A percentile compares a stretch with the other conserved stretches of the same genome.
These are phyloP conservation scores for Apogon talboti DNA, from an alignment of 2,797 vertebrate genomes.

Conservation along the genomic window DNA sequence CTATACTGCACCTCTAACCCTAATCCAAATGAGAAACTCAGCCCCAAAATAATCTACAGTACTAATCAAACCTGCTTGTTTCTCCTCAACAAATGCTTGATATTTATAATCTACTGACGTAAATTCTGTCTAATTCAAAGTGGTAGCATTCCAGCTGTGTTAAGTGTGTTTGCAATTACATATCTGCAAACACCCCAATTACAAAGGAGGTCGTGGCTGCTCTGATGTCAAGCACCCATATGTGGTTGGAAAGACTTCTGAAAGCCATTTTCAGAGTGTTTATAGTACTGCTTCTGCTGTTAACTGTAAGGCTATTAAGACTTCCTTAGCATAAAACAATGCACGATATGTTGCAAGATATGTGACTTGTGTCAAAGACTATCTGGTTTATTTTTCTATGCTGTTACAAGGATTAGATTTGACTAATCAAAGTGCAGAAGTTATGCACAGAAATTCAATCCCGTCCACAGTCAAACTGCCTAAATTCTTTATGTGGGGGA, in stretches of 20 bases:
- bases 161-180: conserved; percentile 77
- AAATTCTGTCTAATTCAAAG: conserved; percentile 61
- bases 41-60: not conserved
- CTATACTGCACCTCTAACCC: conserved; percentile 7
- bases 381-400: not conserved
- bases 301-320: conserved; percentile 37
- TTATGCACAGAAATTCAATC: conserved; percentile 3
- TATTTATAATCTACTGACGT: conserved; percentile 47
- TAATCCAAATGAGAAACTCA: conserved; percentile 1
- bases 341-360: conserved; percentile 20
- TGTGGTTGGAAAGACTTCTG: conserved; percentile 66
- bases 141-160: conserved; percentile 63
- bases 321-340: conserved; percentile 21
- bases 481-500: conserved; percentile 33
- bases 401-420: conserved; percentile 27
- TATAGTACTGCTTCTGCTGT: conserved; percentile 60
- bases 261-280: conserved; percentile 74
- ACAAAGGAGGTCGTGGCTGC: conserved; percentile 53
- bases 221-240: conserved; percentile 56
- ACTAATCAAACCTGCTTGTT: conserved; percentile 8
- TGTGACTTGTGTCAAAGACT: not conserved
- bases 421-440: conserved; percentile 6
- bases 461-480: conserved; percentile 38
- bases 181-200: conserved; percentile 70
- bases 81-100: conserved; percentile 26